These are phyloP conservation scores for Hydropsyche tenuis DNA, from an alignment of 1,140 invertebrate genomes.

Conservation along the genomic window DNA sequence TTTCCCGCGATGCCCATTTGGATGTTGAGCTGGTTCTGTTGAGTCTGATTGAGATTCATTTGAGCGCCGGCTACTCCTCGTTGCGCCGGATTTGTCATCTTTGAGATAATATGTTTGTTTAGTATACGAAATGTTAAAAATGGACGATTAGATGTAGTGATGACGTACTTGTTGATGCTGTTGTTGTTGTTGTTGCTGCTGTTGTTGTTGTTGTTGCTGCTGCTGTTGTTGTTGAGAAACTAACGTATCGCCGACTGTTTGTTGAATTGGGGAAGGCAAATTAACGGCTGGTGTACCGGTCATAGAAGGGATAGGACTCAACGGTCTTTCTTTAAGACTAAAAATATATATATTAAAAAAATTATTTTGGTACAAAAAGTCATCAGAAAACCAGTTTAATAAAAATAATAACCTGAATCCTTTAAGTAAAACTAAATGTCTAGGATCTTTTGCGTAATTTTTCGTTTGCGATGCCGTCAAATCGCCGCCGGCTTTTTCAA, in stretches of 20 bases:
- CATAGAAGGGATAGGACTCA: constrained; percentile 69
- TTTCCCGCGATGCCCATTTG: constrained; percentile 34
- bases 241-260: constrained; percentile 35
- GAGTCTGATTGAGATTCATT: constrained; percentile 15
- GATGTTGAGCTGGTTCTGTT: constrained; percentile 26
- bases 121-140: background rate
- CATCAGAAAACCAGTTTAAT: background rate
- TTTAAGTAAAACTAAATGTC: constrained; percentile 82
- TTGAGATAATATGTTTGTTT: too few species aligned
- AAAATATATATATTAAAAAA: constrained; percentile 52
- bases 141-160: background rate
- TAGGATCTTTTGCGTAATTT: constrained; percentile 88
- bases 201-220: constrained; percentile 22
- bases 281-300: constrained; percentile 45
- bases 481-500: constrained; percentile 87
- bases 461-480: constrained; percentile 78
- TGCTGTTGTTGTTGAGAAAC: constrained; percentile 49
- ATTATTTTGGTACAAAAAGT: background rate
- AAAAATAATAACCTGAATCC: constrained; percentile 65
- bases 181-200: constrained; percentile 24
- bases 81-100: constrained; percentile 38
- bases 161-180: constrained; percentile 37
- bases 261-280: constrained; percentile 43
- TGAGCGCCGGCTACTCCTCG: background rate
- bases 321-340: constrained; percentile 80